A percentile compares a stretch with the other conserved stretches of the same genome.
Conservation (phyloP, 2,888 invertebrate genomes). For the Tenodera sinensis region DNA sequence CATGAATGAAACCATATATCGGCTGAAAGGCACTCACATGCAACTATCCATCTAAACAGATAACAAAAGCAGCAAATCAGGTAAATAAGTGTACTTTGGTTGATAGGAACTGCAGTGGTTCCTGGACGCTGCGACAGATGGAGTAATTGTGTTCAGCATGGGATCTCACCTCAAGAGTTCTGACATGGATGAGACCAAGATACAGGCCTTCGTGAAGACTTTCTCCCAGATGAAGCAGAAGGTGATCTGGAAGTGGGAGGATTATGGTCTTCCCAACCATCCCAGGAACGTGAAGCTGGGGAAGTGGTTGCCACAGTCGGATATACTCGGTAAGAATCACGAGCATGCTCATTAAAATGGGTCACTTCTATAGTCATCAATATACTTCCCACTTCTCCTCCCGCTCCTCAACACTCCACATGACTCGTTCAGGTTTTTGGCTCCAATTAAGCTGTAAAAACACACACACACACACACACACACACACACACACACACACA, state of each 20-base stretch:
- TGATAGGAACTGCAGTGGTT: constrained; percentile 37
- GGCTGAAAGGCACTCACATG: too few species aligned
- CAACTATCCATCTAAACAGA: too few species aligned
- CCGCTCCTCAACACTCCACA: too few species aligned
- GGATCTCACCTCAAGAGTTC: constrained; percentile 35
- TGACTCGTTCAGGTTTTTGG: too few species aligned
- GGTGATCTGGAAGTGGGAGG: constrained; percentile 39
- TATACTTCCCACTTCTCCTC: too few species aligned
- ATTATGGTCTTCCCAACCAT: constrained; percentile 34
- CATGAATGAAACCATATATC: too few species aligned
- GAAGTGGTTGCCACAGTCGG: constrained; percentile 40
- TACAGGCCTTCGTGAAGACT: constrained; percentile 34
- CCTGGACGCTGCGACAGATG: constrained; percentile 34
- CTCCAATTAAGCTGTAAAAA: too few species aligned
- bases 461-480: too few species aligned
- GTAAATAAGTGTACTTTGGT: not conserved
- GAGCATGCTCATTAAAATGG: not conserved
- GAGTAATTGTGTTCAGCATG: constrained; percentile 37
- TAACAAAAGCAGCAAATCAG: too few species aligned
- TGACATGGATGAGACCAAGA: constrained; percentile 32
- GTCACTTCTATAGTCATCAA: too few species aligned
- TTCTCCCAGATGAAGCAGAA: constrained; percentile 38
- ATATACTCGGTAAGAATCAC: constrained; percentile 42
- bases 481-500: too few species aligned
- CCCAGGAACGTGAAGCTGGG: constrained; percentile 37